These are phyloP conservation scores for Cossypha caffra DNA, from an alignment of 2,797 vertebrate genomes.

Conservation along the genomic window DNA sequence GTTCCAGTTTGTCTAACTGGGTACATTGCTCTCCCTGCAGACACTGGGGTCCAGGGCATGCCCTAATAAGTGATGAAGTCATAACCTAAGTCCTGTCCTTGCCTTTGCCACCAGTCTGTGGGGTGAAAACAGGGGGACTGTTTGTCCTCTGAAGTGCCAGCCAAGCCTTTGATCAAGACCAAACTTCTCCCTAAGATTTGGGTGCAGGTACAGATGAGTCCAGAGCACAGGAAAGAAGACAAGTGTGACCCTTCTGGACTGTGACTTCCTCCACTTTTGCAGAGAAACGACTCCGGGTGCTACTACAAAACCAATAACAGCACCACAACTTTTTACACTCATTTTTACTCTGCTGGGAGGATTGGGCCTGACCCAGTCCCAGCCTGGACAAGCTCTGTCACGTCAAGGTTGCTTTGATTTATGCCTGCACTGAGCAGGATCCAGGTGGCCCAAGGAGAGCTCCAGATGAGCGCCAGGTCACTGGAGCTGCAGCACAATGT, in stretches of 20 bases:
- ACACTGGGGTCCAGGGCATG: background rate
- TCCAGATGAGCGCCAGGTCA: background rate
- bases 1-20: background rate
- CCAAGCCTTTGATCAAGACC: background rate
- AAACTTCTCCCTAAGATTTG: background rate
- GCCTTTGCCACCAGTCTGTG: background rate
- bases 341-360: background rate
- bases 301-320: background rate
- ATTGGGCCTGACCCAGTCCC: background rate
- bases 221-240: background rate
- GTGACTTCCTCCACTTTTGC: background rate
- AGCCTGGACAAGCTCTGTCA: background rate
- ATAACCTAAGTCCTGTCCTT: background rate
- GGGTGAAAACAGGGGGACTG: background rate
- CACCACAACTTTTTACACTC: background rate
- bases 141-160: background rate
- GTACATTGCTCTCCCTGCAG: background rate
- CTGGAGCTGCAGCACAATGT: background rate
- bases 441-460: slow-evolving; percentile 7
- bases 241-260: background rate
- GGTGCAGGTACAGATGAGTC: background rate
- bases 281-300: accelerated
- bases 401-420: background rate
- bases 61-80: background rate
- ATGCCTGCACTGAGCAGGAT: background rate